Evolutionary conservation across 1,140 invertebrate species (phyloP).

Genomic region (Drosophila erecta): DNA sequence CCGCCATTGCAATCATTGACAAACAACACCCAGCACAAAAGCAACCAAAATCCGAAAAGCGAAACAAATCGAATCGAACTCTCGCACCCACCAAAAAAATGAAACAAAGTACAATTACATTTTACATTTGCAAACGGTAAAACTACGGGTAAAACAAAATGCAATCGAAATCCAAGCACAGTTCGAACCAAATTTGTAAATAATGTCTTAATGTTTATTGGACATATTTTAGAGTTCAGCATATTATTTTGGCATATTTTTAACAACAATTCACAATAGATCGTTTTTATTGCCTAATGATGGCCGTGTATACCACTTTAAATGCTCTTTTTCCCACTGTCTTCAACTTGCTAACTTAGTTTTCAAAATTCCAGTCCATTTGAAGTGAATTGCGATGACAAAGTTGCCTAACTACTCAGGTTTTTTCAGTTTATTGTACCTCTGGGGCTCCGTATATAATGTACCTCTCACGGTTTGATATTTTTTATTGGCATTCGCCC

Average conservation of each 20-base stretch:
- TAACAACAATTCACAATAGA: no score
- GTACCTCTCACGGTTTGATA: slow-evolving; percentile 2
- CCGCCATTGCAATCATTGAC: slow-evolving; percentile 54
- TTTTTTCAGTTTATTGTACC: neutral
- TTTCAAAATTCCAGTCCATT: slow-evolving; percentile 1
- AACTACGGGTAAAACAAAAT: slow-evolving; percentile 1
- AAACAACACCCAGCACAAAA: slow-evolving; percentile 16
- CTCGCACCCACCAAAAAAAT: neutral
- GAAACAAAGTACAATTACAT: slow-evolving; percentile 23
- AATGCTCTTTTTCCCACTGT: neutral
- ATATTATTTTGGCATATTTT: no score
- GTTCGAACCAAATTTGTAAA: neutral
- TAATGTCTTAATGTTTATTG: neutral
- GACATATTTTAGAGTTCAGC: neutral
- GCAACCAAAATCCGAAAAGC: slow-evolving; percentile 4
- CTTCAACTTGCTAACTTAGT: neutral
- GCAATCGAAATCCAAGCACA: neutral
- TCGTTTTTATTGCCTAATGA: no score
- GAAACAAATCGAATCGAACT: slow-evolving; percentile 18
- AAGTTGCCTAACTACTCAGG: slow-evolving; percentile 13
- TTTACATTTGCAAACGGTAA: slow-evolving; percentile 7
- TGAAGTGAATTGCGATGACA: slow-evolving; percentile 11
- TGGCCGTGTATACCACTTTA: neutral
- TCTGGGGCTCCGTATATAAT: neutral
- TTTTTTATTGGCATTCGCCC: slow-evolving; percentile 13